phyloP scores from a whole-genome alignment of 2,888 invertebrate species.

The Sturmia bella region DNA sequence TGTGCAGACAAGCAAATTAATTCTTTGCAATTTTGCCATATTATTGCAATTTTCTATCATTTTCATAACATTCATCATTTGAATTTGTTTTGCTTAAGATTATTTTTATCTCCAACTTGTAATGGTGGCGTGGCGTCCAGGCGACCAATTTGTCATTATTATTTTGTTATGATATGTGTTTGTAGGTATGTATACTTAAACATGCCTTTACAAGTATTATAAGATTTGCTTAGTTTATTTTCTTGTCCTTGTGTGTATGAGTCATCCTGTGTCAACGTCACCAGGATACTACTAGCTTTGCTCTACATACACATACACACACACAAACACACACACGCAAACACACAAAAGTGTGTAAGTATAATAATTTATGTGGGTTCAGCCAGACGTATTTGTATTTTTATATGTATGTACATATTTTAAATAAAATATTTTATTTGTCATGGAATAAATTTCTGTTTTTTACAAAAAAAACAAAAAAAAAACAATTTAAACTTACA shows the following conservation, averaged over 20 bases:
- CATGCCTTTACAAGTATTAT: not conserved
- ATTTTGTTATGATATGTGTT: too few relatives aligned
- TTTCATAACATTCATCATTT: too few relatives aligned
- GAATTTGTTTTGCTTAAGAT: too few relatives aligned
- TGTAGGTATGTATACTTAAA: not conserved
- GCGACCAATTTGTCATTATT: too few relatives aligned
- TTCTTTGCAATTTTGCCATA: too few relatives aligned
- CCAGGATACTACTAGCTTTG: slow-evolving; percentile 32
- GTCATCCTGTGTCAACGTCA: slow-evolving; percentile 52
- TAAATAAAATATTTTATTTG: slow-evolving; percentile 3
- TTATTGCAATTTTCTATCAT: too few relatives aligned
- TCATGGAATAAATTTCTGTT: slow-evolving; percentile 24
- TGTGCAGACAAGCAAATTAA: too few relatives aligned
- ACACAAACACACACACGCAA: not conserved
- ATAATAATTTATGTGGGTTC: not conserved
- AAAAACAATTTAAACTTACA: too few relatives aligned
- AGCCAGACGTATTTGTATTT: not conserved
- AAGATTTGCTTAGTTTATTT: too few relatives aligned
- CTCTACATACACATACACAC: not conserved
- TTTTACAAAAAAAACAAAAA: too few relatives aligned
- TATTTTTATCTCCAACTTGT: too few relatives aligned
- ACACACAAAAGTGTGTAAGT: not conserved
- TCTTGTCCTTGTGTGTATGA: slow-evolving; percentile 31
- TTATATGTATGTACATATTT: not conserved
- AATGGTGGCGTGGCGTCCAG: too few relatives aligned